A percentile compares a stretch with the other conserved stretches of the same genome.
Evolutionary conservation across 1,140 invertebrate species (phyloP).

Genomic region (Lucilia sericata): DNA sequence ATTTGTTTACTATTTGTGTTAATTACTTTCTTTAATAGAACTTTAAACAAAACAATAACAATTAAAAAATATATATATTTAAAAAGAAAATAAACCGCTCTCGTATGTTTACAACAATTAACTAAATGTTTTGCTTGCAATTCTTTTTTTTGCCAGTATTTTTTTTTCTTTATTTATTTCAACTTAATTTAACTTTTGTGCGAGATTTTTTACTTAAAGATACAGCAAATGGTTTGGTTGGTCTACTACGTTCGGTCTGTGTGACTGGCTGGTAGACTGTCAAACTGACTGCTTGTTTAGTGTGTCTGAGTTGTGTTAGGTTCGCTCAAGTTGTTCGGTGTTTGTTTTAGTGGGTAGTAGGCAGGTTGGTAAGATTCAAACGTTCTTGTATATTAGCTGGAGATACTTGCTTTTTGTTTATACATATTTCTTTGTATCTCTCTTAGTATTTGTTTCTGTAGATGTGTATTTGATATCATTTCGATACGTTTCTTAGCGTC

Average conservation of each 20-base stretch:
- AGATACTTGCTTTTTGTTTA: background rate
- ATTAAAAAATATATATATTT: background rate
- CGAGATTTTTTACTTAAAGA: constrained; percentile 9
- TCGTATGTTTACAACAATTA: constrained; percentile 40
- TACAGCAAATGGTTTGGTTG: background rate
- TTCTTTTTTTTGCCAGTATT: background rate
- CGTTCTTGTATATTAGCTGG: no score
- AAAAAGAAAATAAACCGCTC: constrained; percentile 32
- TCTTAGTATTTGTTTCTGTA: no score
- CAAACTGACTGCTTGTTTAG: no score
- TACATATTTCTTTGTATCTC: no score
- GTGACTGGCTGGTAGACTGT: no score
- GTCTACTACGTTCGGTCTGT: background rate
- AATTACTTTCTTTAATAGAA: background rate
- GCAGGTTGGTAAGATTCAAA: no score
- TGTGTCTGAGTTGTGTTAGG: no score
- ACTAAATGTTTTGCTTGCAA: constrained; percentile 40
- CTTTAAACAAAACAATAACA: background rate
- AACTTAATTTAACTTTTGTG: constrained; percentile 37
- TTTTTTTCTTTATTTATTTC: no score
- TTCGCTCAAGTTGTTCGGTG: no score
- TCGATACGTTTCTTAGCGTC: background rate
- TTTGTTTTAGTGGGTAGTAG: no score
- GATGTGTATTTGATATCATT: background rate
- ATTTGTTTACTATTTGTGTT: background rate